These are phyloP conservation scores for Calosoma granatense DNA, from an alignment of 1,140 invertebrate genomes.

Conservation along the genomic window DNA sequence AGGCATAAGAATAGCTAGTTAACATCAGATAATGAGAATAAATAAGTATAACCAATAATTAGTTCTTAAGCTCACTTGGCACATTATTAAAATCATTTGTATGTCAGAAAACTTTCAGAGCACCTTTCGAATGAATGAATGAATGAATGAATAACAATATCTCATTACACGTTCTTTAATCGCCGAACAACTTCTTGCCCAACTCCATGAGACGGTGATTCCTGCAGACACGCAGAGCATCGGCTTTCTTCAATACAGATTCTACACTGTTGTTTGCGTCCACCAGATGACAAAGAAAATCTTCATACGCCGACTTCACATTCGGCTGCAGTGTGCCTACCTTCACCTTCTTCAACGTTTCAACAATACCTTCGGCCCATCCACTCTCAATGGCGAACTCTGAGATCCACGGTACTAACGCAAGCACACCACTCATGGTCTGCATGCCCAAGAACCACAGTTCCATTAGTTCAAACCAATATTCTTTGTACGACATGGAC, in stretches of 20 bases:
- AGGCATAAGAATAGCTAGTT: no score
- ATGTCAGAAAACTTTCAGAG: no score
- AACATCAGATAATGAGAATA: no score
- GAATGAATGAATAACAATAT: no score
- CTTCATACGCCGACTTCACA: slow-evolving; percentile 81
- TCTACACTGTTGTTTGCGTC: slow-evolving; percentile 66
- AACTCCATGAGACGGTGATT: slow-evolving; percentile 82
- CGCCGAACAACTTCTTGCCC: slow-evolving; percentile 73
- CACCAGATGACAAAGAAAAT: slow-evolving; percentile 74
- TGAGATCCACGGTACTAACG: slow-evolving; percentile 76
- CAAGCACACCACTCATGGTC: slow-evolving; percentile 70
- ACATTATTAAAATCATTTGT: no score
- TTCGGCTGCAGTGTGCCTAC: slow-evolving; percentile 68
- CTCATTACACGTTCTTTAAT: slow-evolving; percentile 54
- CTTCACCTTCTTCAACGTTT: slow-evolving; percentile 68
- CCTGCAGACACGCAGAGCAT: slow-evolving; percentile 69
- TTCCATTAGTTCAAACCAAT: slow-evolving; percentile 82
- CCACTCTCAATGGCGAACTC: slow-evolving; percentile 85
- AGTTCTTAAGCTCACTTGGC: no score
- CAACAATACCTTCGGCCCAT: slow-evolving; percentile 80
- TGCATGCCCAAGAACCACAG: slow-evolving; percentile 92
- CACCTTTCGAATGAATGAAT: no score
- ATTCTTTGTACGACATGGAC: slow-evolving; percentile 72
- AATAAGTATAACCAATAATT: no score
- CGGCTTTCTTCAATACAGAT: slow-evolving; percentile 70